These are phyloP conservation scores for Callocephalon fimbriatum DNA, from an alignment of 2,113 vertebrate genomes.

Conservation along the genomic window DNA sequence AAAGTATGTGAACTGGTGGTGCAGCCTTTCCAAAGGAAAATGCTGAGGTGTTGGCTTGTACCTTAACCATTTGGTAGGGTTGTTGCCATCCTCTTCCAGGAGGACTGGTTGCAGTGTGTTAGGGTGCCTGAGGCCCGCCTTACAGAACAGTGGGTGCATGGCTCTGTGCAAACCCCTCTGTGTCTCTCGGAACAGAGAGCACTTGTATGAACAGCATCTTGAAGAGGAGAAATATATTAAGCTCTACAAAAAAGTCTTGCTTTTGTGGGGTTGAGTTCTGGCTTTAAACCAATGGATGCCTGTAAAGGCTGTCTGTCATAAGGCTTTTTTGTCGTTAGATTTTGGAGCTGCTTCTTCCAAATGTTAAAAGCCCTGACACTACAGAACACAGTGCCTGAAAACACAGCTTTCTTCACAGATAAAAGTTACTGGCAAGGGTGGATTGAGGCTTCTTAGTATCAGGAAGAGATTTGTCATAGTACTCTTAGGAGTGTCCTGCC, in stretches of 20 bases:
- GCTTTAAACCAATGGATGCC: background rate
- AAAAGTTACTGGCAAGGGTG: background rate
- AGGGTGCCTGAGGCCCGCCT: background rate
- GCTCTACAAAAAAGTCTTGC: background rate
- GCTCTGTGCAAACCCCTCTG: background rate
- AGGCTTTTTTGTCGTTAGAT: background rate
- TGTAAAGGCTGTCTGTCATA: background rate
- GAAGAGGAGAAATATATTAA: background rate
- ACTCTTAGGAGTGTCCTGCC: background rate
- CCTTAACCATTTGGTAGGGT: accelerated
- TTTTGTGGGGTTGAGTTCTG: background rate
- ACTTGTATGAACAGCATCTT: accelerated
- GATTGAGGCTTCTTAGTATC: background rate
- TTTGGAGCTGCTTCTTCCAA: background rate
- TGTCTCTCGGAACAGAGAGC: background rate
- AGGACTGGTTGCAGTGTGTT: background rate
- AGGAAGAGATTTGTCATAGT: background rate
- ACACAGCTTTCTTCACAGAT: accelerated
- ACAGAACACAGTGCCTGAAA: background rate
- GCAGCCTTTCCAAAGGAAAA: background rate
- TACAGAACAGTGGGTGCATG: accelerated
- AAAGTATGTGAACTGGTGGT: background rate
- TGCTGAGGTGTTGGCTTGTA: background rate
- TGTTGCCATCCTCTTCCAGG: background rate
- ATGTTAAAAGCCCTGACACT: background rate